Evolutionary conservation across 2,888 invertebrate species (phyloP).

Genomic region (Cryptocephalus primarius): DNA sequence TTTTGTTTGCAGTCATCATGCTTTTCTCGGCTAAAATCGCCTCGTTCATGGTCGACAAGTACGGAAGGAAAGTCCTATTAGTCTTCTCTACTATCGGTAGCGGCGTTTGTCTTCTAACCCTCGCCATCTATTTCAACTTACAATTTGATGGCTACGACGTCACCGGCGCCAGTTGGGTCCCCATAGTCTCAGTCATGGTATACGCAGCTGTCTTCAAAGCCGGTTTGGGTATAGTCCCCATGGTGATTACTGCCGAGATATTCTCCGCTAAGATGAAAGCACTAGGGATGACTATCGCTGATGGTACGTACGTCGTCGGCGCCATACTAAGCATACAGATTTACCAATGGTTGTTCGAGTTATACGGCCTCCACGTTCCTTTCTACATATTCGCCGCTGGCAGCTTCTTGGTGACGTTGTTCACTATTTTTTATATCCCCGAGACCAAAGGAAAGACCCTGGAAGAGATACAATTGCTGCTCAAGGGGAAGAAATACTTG

Average conservation of each 20-base stretch:
- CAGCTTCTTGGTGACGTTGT: constrained; percentile 20
- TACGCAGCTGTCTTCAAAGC: constrained; percentile 32
- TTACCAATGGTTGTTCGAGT: constrained; percentile 22
- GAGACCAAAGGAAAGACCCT: constrained; percentile 17
- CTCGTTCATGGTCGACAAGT: constrained; percentile 28
- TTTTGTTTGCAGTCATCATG: constrained; percentile 31
- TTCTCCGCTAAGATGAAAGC: constrained; percentile 35
- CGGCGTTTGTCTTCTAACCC: constrained; percentile 24
- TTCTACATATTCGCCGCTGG: constrained; percentile 27
- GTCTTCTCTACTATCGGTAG: constrained; percentile 27
- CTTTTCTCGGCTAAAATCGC: constrained; percentile 26
- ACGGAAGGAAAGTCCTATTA: constrained; percentile 30
- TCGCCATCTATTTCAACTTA: constrained; percentile 31
- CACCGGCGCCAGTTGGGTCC: constrained; percentile 29
- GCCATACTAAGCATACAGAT: constrained; percentile 27
- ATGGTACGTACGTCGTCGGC: constrained; percentile 29
- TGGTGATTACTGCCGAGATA: constrained; percentile 33
- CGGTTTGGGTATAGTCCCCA: constrained; percentile 33
- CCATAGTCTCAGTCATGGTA: constrained; percentile 29
- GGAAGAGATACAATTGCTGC: constrained; percentile 11
- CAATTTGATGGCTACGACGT: constrained; percentile 24
- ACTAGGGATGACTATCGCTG: constrained; percentile 31
- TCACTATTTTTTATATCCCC: constrained; percentile 24
- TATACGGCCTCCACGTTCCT: constrained; percentile 27
- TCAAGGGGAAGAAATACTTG: constrained; percentile 8